Conservation (phyloP, 2,797 vertebrate genomes). For the Uromys caudimaculatus region DNA sequence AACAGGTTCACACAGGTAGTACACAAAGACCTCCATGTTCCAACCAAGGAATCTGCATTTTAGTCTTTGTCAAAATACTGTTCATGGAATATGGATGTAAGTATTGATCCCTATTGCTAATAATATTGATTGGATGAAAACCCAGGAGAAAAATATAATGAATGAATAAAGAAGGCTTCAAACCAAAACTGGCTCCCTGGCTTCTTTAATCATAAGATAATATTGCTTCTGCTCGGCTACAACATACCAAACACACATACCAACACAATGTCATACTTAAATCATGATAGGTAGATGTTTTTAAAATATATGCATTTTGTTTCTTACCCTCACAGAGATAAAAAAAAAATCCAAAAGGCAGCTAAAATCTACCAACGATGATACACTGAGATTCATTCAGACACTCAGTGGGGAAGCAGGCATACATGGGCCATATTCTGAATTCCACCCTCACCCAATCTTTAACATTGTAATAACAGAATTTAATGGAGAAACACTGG, state of each 20-base stretch:
- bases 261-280: background rate
- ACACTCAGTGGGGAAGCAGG: background rate
- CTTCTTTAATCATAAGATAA: background rate
- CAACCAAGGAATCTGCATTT: too few species aligned
- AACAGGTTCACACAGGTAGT: background rate
- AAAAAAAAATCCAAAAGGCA: background rate
- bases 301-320: background rate
- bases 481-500: background rate
- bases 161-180: background rate
- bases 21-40: background rate
- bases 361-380: background rate
- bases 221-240: background rate
- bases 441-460: background rate
- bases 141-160: background rate
- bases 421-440: background rate
- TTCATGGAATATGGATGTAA: background rate
- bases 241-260: background rate
- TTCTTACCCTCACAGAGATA: background rate
- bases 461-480: constrained; percentile 24
- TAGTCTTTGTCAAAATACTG: background rate
- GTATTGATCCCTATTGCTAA: background rate
- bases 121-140: background rate
- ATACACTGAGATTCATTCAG: background rate
- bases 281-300: background rate
- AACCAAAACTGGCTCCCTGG: background rate